Evolutionary conservation across 1,140 invertebrate genomes (phyloP).

Genomic region (Zaprionus kolodkinae): DNA sequence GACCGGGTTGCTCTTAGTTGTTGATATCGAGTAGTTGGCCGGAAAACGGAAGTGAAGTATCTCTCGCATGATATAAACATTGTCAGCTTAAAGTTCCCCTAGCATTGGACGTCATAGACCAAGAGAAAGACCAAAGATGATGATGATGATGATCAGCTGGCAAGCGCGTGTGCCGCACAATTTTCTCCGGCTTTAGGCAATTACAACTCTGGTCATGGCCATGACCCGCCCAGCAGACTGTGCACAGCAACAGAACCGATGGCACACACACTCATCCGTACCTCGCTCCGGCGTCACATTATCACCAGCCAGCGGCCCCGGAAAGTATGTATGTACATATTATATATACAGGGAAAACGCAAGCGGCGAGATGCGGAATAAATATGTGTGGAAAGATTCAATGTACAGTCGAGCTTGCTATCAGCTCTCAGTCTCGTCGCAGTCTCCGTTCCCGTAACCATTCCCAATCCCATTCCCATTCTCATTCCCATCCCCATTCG

Average conservation of each 20-base stretch:
- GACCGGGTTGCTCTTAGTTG: not conserved
- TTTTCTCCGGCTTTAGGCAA: slow-evolving; percentile 1
- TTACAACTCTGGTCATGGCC: slow-evolving; percentile 7
- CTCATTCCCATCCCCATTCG: not conserved
- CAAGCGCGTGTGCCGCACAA: not conserved
- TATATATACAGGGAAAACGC: not conserved
- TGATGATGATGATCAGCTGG: not conserved
- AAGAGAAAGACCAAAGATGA: not conserved
- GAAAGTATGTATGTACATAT: too few species aligned
- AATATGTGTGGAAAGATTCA: not conserved
- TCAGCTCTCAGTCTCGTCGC: not conserved
- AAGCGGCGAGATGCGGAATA: not conserved
- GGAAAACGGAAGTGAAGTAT: not conserved
- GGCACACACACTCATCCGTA: not conserved
- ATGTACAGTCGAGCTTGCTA: not conserved
- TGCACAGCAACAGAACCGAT: not conserved
- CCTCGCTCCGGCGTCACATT: not conserved
- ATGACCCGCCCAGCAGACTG: not conserved
- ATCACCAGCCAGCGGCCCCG: not conserved
- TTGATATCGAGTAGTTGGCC: not conserved
- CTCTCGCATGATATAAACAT: not conserved
- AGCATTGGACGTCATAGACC: not conserved
- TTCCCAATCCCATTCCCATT: not conserved
- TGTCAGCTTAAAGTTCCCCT: not conserved
- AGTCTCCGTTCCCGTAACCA: too few species aligned